Evolutionary conservation across 2,888 invertebrate genomes (phyloP), one percentile per base, ranked within the genome.

Genomic region (Drosophila rellima): DNA sequence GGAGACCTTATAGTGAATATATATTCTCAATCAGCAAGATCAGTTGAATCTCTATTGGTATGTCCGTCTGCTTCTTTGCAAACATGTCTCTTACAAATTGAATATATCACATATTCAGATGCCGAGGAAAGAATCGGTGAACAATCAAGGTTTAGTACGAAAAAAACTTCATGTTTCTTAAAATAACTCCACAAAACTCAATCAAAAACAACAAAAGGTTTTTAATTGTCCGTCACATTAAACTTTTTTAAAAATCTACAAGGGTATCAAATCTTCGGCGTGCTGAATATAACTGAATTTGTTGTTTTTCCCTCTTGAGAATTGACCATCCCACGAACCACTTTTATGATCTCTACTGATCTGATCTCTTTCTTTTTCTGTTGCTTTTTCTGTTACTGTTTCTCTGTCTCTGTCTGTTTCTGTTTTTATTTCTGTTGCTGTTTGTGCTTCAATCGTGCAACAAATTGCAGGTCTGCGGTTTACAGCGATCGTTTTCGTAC

Each of bases 401-500:
- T 42, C 35, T 18, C 18, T 2, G 40, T 18, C 11, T 40, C 11
- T 18, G 20, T 40, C 39, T 40, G 13, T 13, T 31, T 31, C 57
- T 42, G 26, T 45, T 26, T 26, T 3, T 48, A 13, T 48, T 35
- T 26, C 26, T 60, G 33, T 42, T 40, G 26, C 31, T 45, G 18
- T 48, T 33, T 45, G 15, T 62, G 45, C 47, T 54, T 26, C 20
- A 50, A 57, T 56, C 54, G 60, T 54, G 29, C 56, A 69, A 80
- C 78, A 85, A 79, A 80, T 80, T 82, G 67, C 77, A 95, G 97
- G 90, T 97, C 97, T 50, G 97, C 97, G 0, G 96, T 97, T 71
- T 97, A 97, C 92, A 97, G 97, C 83, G 97, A 97, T 90, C 94
- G 97, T 23, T 96, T 96, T 89, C 94, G 96, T 87, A 96, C 96